phyloP scores from a whole-genome alignment of 2,888 invertebrate species.

The Hirtodrosophila alboralis region DNA sequence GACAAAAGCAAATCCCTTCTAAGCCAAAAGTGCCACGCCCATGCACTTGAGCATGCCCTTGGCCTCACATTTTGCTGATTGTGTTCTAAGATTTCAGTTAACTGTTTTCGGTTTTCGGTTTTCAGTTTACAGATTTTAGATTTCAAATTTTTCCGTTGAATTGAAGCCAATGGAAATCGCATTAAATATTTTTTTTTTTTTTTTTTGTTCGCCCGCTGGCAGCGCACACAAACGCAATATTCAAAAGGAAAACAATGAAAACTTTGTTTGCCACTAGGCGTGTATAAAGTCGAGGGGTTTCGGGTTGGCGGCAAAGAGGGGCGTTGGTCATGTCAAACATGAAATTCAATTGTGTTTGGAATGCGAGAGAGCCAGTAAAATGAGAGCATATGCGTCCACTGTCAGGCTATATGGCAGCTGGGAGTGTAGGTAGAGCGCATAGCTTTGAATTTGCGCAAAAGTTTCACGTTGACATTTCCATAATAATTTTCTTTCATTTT shows the following conservation, averaged over 20 bases:
- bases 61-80: background rate
- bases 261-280: slow-evolving; percentile 17
- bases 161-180: slow-evolving; percentile 70
- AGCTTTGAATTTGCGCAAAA: slow-evolving; percentile 67
- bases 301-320: accelerated
- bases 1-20: slow-evolving; percentile 39
- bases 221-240: slow-evolving; percentile 42
- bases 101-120: too few relatives aligned
- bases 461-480: slow-evolving; percentile 78
- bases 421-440: slow-evolving; percentile 14
- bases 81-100: slow-evolving; percentile 15
- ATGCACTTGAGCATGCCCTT: slow-evolving; percentile 35
- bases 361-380: slow-evolving; percentile 44
- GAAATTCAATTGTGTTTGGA: slow-evolving; percentile 74
- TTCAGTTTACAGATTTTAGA: background rate
- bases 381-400: slow-evolving; percentile 56
- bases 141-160: slow-evolving; percentile 29
- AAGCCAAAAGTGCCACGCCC: slow-evolving; percentile 44
- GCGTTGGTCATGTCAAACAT: slow-evolving; percentile 66
- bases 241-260: slow-evolving; percentile 52
- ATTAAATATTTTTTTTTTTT: slow-evolving; percentile 71
- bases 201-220: slow-evolving; percentile 27
- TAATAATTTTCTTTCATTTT: slow-evolving; percentile 65
- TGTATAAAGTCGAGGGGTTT: background rate
- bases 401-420: background rate